These are phyloP conservation scores for Eupithecia pulchellata DNA, from an alignment of 2,888 invertebrate species.

Conservation along the genomic window DNA sequence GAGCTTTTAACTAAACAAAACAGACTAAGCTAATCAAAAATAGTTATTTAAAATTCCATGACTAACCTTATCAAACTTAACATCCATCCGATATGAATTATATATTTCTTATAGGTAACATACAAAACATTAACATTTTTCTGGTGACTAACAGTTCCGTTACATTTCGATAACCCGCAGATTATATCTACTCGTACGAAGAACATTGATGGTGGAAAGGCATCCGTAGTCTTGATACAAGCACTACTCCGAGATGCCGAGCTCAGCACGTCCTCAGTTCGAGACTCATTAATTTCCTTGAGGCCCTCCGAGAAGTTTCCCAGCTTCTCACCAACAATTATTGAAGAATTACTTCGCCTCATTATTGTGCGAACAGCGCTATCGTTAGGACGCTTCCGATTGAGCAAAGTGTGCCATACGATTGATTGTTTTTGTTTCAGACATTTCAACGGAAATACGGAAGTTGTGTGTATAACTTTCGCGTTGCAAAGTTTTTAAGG, in stretches of 20 bases:
- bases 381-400: conserved; percentile 59
- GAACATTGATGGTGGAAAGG: neutral
- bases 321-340: conserved; percentile 77
- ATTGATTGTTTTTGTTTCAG: conserved; percentile 60
- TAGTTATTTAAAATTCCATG: no score
- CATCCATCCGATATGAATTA: no score
- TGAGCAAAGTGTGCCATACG: conserved; percentile 52
- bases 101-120: no score
- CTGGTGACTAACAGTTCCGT: no score
- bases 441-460: conserved; percentile 5
- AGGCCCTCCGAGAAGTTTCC: conserved; percentile 76
- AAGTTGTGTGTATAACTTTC: conserved; percentile 2
- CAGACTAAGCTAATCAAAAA: no score
- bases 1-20: no score
- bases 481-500: conserved; percentile 9
- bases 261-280: conserved; percentile 79
- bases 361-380: conserved; percentile 69
- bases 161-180: no score
- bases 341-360: conserved; percentile 77
- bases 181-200: no score
- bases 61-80: no score
- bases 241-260: conserved; percentile 82
- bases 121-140: neutral
- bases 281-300: conserved; percentile 85
- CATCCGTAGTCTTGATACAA: neutral